Conservation (phyloP, 2,797 vertebrate species). For the Melanotaenia pygmaea region DNA sequence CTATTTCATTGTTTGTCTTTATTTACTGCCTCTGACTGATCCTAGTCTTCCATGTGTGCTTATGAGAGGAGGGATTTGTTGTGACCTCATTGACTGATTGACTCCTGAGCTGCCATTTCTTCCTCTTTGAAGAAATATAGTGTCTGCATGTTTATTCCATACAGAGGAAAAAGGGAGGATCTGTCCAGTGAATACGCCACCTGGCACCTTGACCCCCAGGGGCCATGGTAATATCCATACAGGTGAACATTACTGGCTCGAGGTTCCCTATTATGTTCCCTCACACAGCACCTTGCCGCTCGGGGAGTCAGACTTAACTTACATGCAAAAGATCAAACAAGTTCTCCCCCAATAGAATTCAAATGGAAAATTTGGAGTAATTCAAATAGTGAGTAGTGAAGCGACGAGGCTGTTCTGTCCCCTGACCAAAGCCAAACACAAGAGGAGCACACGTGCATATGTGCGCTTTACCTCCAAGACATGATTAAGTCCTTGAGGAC, state of each 20-base stretch:
- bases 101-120: slow-evolving; percentile 65
- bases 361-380: slow-evolving; percentile 82
- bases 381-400: slow-evolving; percentile 79
- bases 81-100: slow-evolving; percentile 77
- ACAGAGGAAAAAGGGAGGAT: slow-evolving; percentile 63
- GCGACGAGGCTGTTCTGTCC: slow-evolving; percentile 71
- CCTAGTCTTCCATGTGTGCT: slow-evolving; percentile 60
- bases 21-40: slow-evolving; percentile 74
- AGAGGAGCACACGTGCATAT: slow-evolving; percentile 45
- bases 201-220: slow-evolving; percentile 77
- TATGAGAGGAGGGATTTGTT: slow-evolving; percentile 74
- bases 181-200: slow-evolving; percentile 76
- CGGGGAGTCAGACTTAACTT: slow-evolving; percentile 74
- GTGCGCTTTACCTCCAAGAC: slow-evolving; percentile 72
- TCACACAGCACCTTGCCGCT: slow-evolving; percentile 75
- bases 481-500: slow-evolving; percentile 75
- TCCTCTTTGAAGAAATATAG: slow-evolving; percentile 71
- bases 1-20: slow-evolving; percentile 81
- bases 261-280: slow-evolving; percentile 80
- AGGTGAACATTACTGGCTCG: slow-evolving; percentile 81
- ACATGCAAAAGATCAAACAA: slow-evolving; percentile 86
- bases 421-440: slow-evolving; percentile 76
- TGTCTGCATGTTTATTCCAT: slow-evolving; percentile 69
- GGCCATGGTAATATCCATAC: slow-evolving; percentile 83
- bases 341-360: slow-evolving; percentile 80